Percentiles rank a stretch among this genome's conserved stretches.
These are phyloP conservation scores for Dysdera silvatica DNA, from an alignment of 1,140 invertebrate genomes.

Conservation along the genomic window DNA sequence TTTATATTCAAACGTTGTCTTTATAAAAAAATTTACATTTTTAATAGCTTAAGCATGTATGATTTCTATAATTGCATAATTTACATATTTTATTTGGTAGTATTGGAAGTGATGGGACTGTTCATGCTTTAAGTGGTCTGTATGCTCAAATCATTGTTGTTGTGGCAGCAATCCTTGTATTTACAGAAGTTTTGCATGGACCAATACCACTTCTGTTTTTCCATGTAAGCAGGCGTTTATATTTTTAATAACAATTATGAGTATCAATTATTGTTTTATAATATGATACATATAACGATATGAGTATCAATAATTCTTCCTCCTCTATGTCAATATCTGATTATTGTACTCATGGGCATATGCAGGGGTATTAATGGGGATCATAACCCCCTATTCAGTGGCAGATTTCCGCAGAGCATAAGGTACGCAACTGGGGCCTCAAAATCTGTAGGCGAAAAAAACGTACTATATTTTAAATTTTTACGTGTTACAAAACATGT, in stretches of 20 bases:
- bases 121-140: constrained; percentile 40
- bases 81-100: too few species aligned
- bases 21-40: too few species aligned
- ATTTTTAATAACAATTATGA: background rate
- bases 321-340: background rate
- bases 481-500: too few species aligned
- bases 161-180: constrained; percentile 52
- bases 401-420: too few species aligned
- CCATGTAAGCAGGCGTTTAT: constrained; percentile 48
- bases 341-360: background rate
- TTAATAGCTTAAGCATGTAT: too few species aligned
- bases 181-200: constrained; percentile 57
- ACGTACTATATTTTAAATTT: too few species aligned
- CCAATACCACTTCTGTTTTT: constrained; percentile 52
- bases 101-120: constrained; percentile 9
- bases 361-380: background rate
- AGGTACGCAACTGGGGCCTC: too few species aligned
- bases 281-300: background rate
- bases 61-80: too few species aligned
- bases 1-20: too few species aligned
- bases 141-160: constrained; percentile 56
- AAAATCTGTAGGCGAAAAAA: too few species aligned
- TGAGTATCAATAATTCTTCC: background rate
- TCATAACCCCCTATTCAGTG: background rate
- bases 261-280: background rate